phyloP scores from a whole-genome alignment of 2,797 vertebrate species.

The Paedocypris micromegethes region DNA sequence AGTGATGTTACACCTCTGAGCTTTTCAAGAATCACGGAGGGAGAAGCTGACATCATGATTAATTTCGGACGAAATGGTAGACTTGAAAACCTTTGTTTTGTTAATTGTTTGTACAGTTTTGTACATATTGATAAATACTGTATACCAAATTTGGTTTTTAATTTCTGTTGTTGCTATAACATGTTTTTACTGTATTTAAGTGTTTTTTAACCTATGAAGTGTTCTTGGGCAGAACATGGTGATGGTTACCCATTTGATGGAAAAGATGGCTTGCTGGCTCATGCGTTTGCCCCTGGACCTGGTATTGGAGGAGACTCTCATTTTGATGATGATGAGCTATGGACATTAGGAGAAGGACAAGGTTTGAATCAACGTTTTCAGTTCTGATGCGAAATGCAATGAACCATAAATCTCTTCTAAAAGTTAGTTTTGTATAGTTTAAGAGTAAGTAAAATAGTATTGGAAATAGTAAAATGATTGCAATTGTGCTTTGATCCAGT shows the following conservation, averaged over 20 bases:
- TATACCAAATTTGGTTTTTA: background rate
- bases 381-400: background rate
- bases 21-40: conserved; percentile 83
- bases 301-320: conserved; percentile 98
- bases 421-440: too few relatives aligned
- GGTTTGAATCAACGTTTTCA: conserved; percentile 63
- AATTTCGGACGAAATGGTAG: conserved; percentile 97
- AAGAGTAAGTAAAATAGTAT: too few relatives aligned
- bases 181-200: too few relatives aligned
- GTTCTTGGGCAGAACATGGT: conserved; percentile 80
- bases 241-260: conserved; percentile 98
- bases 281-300: conserved; percentile 90
- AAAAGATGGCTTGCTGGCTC: conserved; percentile 94
- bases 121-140: too few relatives aligned
- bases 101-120: background rate
- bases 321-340: conserved; percentile 96
- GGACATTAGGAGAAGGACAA: conserved; percentile 96
- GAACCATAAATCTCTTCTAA: too few relatives aligned
- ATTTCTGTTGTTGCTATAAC: background rate
- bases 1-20: conserved; percentile 86
- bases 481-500: conserved; percentile 61
- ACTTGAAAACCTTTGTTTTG: background rate
- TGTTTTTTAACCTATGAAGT: conserved; percentile 2
- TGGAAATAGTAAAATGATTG: too few relatives aligned
- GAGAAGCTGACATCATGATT: conserved; percentile 98